Base-by-base conservation (phyloP, 2,888 invertebrate genomes). In the Pyrochroa serraticornis region DNA sequence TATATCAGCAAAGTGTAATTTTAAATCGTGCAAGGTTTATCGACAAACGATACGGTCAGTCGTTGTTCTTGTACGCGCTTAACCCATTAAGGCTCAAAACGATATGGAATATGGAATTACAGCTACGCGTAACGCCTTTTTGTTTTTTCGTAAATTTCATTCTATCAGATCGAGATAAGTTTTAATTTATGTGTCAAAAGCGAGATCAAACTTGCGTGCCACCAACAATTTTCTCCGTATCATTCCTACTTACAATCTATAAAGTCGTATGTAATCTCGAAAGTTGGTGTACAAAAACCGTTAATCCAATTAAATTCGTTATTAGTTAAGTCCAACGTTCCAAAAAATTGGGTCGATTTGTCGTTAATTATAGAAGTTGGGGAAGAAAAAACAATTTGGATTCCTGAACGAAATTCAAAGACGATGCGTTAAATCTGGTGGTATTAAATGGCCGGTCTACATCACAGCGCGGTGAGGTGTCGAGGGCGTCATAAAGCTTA, bases 31-130 rank as follows among this genome's bases (percentile, higher is more conserved):
- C 22, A 22, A 22, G 22, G 22, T 22, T 22, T 22, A 22, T 22
- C 59, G 55, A 50, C 54, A 58, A 60, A 34, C 62, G 53, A 54
- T 58, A 51, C 36, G 48, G 51, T 39, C 35, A 51, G 57, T 58
- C 65, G 59, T 62, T 61, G 58, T 54, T 46, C 46, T 49, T 58
- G 22, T 22, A 22, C 22, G 22, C 5, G 22, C 22, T 52, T 61
- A 64, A 65, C 65, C 66, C 64, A 66, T 64, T 67, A 67, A 59
- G 61, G 54, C 61, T 47, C 48, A 50, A 60, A 61, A 55, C 42
- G 49, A 49, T 49, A 56, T 37, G 53, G 56, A 65, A 49, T 49
- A 56, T 37, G 53, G 56, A 65, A 66, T 66, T 68, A 64, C 64
- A 59, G 22, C 22, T 22, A 58, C 50, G 42, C 49, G 22, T 30